Evolutionary conservation across 2,888 invertebrate genomes (phyloP), one percentile per base, ranked within the genome.

Genomic region (Athrips mouffetella): DNA sequence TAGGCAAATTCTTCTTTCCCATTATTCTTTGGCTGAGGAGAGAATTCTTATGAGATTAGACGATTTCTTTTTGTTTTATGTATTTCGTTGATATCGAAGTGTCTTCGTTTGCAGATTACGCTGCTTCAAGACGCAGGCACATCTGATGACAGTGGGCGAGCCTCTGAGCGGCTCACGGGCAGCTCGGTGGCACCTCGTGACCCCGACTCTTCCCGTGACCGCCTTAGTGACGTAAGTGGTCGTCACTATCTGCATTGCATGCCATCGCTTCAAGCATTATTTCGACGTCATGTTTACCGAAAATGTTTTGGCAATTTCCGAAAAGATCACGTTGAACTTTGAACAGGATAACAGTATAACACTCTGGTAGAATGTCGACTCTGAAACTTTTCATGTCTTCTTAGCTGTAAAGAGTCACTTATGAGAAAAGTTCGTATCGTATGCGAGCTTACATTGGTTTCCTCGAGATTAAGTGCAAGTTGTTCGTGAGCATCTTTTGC

Each of bases 171-270:
- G 76, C 91, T 94, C 79, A 92, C 94, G 80, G 92, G 93, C 85
- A 92, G 93, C 85, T 93, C 92, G 55, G 92, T 92, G 74, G 91
- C 92, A 69, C 92, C 92, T 72, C 91, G 94, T 78, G 93, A 94
- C 88, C 93, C 94, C 73, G 94, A 94, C 88, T 94, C 93, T 86
- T 94, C 94, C 76, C 92, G 92, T 89, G 94, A 95, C 89, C 92
- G 94, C 80, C 92, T 95, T 79, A 94, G 93, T 90, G 94, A 95
- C 91, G 95, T 95, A 91, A 93, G 94, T 91, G 80, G n/a, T 37
- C 45, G 27, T 31, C 21, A n/a, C n/a, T n/a, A n/a, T 31, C 23
- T 7, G 21, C 16, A 15, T 13, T 39, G 13, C 46, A 45, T 41
- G 40, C 18, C 21, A 18, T 18, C 18, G 37, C 37, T 37, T 11